Evolutionary conservation across 1,140 invertebrate genomes (phyloP), one percentile per base, ranked within the genome.

Genomic region (Rhopalosiphum padi): DNA sequence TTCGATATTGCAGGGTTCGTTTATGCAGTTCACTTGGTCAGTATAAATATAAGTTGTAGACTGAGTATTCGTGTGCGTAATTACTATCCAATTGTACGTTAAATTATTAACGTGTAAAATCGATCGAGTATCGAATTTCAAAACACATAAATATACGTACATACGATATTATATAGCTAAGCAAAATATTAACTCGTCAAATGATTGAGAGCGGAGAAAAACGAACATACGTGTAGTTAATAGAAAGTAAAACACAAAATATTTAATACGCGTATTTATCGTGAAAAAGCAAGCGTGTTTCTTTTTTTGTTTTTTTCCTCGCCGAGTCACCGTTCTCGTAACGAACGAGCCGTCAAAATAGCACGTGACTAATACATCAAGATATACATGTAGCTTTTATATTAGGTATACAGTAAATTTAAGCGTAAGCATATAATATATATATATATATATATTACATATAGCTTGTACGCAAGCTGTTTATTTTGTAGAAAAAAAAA

Each of bases 341-440:
- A 46, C 83, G 23, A 86, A 43, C 23, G 41, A 86, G 23, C 83
- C 48, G 87, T 51, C 87, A 53, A 35, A 89, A 51, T 89, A 11
- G 48, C 48, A 18, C 22, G 87, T 89, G 35, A 89, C 87, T 89
- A 88, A 88, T 37, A 25, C 87, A 89, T 89, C 87, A 89, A 89
- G 37, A 89, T 89, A 51, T 51, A 88, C 86, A 48, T 21, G 5
- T 15, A 21, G 9, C n/a, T 37, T 43, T 3, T 25, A 51, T 51
- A 51, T 51, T 51, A 51, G 48, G 48, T 51, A 7, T 48, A 48
- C 43, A 51, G 46, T 77, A n/a, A 77, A 51, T 88, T 88, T 88
- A 30, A 86, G 6, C 30, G 46, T 88, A 48, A 15, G n/a, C 30
- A 77, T n/a, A 77, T 77, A 68, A 15, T 48, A 51, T 51, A 18